Conservation (phyloP, 1,140 invertebrate genomes). For the Drepana arcuata region DNA sequence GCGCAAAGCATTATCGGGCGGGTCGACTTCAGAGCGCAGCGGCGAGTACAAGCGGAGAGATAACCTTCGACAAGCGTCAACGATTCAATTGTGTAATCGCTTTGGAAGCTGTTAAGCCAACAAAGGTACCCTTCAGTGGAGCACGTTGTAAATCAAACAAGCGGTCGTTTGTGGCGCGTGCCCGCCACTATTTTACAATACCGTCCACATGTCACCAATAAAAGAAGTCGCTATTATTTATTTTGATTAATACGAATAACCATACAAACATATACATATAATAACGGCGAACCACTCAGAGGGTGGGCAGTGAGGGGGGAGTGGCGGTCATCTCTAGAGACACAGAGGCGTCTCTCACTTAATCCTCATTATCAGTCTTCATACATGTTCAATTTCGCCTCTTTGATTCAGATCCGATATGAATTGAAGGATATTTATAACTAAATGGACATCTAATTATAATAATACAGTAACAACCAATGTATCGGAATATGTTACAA, state of each 20-base stretch:
- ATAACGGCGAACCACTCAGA: neutral
- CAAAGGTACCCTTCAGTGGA: constrained; percentile 41
- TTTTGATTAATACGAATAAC: too few species aligned
- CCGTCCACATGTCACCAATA: neutral
- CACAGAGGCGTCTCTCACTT: neutral
- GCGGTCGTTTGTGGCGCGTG: constrained; percentile 47
- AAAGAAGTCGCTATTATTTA: neutral
- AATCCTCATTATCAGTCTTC: too few species aligned
- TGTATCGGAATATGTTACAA: neutral
- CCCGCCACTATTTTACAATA: constrained; percentile 22
- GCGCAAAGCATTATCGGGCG: constrained; percentile 9
- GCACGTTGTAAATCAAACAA: constrained; percentile 49
- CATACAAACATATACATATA: neutral
- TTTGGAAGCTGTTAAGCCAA: constrained; percentile 34
- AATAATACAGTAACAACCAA: neutral
- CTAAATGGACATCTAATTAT: constrained; percentile 5
- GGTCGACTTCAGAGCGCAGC: constrained; percentile 12
- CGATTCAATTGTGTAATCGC: constrained; percentile 41
- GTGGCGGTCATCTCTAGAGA: neutral
- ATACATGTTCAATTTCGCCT: too few species aligned
- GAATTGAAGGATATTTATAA: too few species aligned
- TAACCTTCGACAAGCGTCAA: constrained; percentile 44
- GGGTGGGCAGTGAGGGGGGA: neutral
- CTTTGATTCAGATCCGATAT: too few species aligned
- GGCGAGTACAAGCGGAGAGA: constrained; percentile 15